These are phyloP conservation scores for Gallinago stenura DNA, from an alignment of 2,797 vertebrate species.

Conservation along the genomic window DNA sequence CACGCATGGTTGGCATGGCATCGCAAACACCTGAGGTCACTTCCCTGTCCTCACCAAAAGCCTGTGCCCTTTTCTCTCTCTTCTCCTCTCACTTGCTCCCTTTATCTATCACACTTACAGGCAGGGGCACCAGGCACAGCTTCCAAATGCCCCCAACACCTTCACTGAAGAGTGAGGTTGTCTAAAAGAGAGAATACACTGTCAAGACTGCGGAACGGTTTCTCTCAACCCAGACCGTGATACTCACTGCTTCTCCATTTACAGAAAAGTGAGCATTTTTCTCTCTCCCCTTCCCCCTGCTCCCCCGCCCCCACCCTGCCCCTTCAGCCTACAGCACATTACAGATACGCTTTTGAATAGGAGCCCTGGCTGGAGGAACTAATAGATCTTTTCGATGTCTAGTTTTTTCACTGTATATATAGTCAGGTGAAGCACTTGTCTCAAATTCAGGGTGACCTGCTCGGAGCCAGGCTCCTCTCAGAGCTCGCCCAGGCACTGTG, in stretches of 20 bases:
- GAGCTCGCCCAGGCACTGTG: background rate
- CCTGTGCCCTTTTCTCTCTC: background rate
- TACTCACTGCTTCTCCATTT: background rate
- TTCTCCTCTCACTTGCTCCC: background rate
- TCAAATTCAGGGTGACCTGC: background rate
- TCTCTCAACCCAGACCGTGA: background rate
- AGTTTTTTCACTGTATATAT: background rate
- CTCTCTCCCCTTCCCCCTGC: background rate
- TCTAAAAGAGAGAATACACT: background rate
- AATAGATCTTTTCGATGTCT: background rate
- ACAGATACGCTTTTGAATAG: background rate
- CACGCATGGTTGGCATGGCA: background rate
- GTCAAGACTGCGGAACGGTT: background rate
- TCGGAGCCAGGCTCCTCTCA: background rate
- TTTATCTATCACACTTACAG: background rate
- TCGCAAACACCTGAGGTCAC: conserved; percentile 23
- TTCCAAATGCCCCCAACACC: background rate
- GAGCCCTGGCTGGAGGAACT: background rate
- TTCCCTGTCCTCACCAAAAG: conserved; percentile 3
- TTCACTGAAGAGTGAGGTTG: background rate
- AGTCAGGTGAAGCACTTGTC: background rate
- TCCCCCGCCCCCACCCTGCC: no score
- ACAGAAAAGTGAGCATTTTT: background rate
- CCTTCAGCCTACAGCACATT: background rate
- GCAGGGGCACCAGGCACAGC: background rate